These are phyloP conservation scores for Megalops atlanticus DNA, from an alignment of 2,113 vertebrate species.

Conservation along the genomic window DNA sequence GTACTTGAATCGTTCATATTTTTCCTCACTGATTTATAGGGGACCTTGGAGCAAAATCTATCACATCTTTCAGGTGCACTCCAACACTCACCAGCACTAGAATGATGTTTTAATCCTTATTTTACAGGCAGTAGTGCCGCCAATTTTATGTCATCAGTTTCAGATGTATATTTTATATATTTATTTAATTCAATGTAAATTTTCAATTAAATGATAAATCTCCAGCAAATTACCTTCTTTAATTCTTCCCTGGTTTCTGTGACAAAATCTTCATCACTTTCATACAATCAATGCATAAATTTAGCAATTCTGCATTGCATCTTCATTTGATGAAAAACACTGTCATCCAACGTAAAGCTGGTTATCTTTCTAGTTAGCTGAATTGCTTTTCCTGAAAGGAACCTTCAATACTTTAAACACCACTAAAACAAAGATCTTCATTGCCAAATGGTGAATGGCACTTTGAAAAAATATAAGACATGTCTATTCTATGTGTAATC, in stretches of 20 bases:
- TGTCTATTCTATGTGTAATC: background rate
- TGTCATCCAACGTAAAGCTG: slow-evolving; percentile 1
- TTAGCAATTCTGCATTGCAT: background rate
- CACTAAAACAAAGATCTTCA: slow-evolving; percentile 1
- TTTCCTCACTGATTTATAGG: slow-evolving; percentile 9
- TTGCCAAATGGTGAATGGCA: background rate
- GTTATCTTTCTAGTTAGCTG: background rate
- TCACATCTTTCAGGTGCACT: background rate
- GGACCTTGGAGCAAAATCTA: background rate
- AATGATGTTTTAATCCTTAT: background rate
- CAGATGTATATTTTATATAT: no score
- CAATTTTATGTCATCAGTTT: background rate
- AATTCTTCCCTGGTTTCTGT: background rate
- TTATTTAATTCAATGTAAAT: background rate
- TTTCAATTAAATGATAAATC: background rate
- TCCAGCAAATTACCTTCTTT: background rate
- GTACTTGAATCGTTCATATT: background rate
- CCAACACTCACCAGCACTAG: background rate
- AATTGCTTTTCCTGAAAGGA: background rate
- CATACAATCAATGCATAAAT: background rate
- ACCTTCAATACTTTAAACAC: background rate
- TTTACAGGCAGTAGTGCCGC: background rate
- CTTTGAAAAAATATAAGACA: background rate
- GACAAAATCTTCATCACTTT: background rate
- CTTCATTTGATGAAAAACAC: background rate